These are phyloP conservation scores for Sympetrum striolatum DNA, from an alignment of 2,888 invertebrate species.

Conservation along the genomic window DNA sequence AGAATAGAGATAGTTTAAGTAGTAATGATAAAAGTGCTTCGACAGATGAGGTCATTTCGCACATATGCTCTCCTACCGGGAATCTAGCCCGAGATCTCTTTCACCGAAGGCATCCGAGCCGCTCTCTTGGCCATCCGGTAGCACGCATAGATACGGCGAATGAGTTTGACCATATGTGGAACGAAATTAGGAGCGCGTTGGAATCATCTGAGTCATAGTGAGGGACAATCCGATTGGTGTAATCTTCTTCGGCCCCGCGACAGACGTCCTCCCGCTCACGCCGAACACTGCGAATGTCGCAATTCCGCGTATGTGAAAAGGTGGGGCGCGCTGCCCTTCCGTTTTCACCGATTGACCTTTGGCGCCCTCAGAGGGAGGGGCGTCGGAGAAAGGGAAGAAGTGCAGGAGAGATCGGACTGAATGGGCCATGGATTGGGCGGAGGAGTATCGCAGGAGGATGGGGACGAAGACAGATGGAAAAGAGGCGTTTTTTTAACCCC, in stretches of 20 bases:
- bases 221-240: not conserved
- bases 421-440: not conserved
- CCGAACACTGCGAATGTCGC: not conserved
- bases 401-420: not conserved
- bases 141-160: too few relatives aligned
- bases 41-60: too few relatives aligned
- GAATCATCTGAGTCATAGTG: not conserved
- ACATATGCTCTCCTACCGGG: too few relatives aligned
- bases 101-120: too few relatives aligned
- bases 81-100: too few relatives aligned
- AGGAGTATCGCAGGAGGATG: not conserved
- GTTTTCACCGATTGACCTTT: slow-evolving; percentile 41
- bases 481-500: not conserved
- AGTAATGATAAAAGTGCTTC: too few relatives aligned
- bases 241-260: too few relatives aligned
- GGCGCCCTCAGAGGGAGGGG: not conserved
- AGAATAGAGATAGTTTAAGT: too few relatives aligned
- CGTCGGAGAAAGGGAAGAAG: not conserved
- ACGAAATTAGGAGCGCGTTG: too few relatives aligned
- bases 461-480: not conserved
- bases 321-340: slow-evolving; percentile 10
- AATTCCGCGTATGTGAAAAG: not conserved
- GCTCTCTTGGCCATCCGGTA: too few relatives aligned
- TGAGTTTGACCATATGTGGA: too few relatives aligned
- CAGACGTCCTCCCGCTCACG: too few relatives aligned